phyloP scores from a whole-genome alignment of 1,140 invertebrate genomes.

The Pinna nobilis region DNA sequence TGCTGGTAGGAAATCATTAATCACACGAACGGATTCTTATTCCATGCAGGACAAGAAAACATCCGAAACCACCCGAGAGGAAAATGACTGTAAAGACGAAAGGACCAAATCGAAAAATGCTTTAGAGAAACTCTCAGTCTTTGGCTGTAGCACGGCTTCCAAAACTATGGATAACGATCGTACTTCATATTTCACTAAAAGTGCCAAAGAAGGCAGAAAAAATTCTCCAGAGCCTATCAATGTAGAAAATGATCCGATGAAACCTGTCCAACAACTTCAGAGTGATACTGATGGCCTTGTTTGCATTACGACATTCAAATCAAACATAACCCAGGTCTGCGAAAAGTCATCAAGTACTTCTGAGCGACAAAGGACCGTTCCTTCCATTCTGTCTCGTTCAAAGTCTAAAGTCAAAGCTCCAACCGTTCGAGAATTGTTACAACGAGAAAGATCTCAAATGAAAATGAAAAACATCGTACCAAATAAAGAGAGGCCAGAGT shows the following conservation, averaged over 20 bases:
- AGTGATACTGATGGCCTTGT: too few relatives aligned
- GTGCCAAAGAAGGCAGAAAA: neutral
- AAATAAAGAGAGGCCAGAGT: neutral
- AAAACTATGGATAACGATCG: too few relatives aligned
- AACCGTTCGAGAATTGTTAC: neutral
- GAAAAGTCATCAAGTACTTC: too few relatives aligned
- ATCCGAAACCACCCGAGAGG: neutral
- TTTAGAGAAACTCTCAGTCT: neutral
- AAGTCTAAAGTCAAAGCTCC: neutral
- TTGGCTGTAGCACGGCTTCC: too few relatives aligned
- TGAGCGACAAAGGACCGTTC: too few relatives aligned
- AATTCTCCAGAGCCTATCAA: neutral
- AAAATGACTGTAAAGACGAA: neutral
- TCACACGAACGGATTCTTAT: neutral
- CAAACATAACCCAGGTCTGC: neutral
- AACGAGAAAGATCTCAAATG: too few relatives aligned
- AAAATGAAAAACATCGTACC: neutral
- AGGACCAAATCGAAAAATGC: neutral
- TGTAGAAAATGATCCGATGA: neutral
- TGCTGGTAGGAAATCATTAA: neutral
- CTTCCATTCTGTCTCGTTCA: neutral
- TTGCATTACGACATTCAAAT: neutral
- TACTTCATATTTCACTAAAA: too few relatives aligned
- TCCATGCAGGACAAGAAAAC: neutral
- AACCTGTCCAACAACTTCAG: neutral